A percentile compares a stretch with the other conserved stretches of the same genome.
Evolutionary conservation across 2,113 vertebrate species (phyloP).

Genomic region (Megaceryle torquata): DNA sequence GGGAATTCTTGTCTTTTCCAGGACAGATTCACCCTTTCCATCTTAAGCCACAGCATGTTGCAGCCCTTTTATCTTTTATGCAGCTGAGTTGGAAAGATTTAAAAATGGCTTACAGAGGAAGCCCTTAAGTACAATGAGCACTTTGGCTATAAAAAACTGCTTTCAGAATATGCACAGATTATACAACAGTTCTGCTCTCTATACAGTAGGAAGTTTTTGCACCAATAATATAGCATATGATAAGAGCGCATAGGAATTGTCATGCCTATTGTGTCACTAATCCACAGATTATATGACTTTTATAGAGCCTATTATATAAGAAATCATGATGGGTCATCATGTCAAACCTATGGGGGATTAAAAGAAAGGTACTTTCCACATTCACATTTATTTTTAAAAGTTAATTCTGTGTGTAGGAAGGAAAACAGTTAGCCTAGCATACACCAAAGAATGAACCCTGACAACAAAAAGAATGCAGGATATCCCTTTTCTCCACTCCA

Average conservation of each 20-base stretch:
- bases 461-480: not conserved
- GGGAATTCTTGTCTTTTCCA: not conserved
- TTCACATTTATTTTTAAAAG: not conserved
- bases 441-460: not conserved
- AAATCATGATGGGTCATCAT: not conserved
- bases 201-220: not conserved
- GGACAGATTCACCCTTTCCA: not conserved
- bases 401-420: not conserved
- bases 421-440: not conserved
- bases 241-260: not conserved
- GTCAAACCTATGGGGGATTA: not conserved
- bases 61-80: not conserved
- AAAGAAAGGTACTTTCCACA: not conserved
- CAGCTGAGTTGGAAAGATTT: not conserved
- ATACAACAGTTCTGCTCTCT: not conserved
- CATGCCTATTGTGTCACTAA: constrained; percentile 24
- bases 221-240: not conserved
- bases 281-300: constrained; percentile 31
- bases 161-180: constrained; percentile 19
- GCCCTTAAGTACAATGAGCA: not conserved
- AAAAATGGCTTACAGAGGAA: not conserved
- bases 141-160: not conserved
- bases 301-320: constrained; percentile 44
- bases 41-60: not conserved
- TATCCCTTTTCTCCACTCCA: not conserved